A percentile compares a stretch with the other conserved stretches of the same genome.
Evolutionary conservation across 35 echinoderm and acorn worm genomes (phyloP).

Genomic region (Anneissia japonica): DNA sequence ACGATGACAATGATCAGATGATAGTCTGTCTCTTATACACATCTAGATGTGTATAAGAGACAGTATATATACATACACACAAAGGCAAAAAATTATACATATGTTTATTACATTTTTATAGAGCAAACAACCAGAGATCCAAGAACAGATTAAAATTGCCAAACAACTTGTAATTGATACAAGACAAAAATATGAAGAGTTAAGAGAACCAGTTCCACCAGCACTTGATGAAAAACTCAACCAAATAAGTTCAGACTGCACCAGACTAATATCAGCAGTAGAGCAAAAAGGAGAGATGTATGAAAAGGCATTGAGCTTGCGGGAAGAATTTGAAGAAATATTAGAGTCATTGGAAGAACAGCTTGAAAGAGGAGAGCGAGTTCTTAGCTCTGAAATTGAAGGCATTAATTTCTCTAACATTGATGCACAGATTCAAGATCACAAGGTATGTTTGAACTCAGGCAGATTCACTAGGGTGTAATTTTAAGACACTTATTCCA

Average conservation of each 20-base stretch:
- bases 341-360: constrained; percentile 32
- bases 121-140: constrained; percentile 35
- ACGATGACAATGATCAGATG: too few relatives aligned
- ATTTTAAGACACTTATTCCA: too few relatives aligned
- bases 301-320: constrained; percentile 41
- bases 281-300: constrained; percentile 36
- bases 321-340: constrained; percentile 53
- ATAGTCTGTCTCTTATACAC: too few relatives aligned
- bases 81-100: too few relatives aligned
- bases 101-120: constrained; percentile 8
- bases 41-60: too few relatives aligned
- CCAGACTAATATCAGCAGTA: constrained; percentile 37
- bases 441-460: not conserved
- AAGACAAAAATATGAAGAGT: constrained; percentile 73
- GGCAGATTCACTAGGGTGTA: too few relatives aligned
- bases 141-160: constrained; percentile 55
- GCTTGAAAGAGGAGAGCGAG: not conserved
- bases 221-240: constrained; percentile 55
- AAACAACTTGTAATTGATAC: constrained; percentile 67
- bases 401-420: not conserved
- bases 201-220: constrained; percentile 63
- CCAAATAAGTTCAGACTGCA: constrained; percentile 49
- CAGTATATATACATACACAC: too few relatives aligned
- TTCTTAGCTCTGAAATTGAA: not conserved
- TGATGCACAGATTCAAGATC: not conserved